These are phyloP conservation scores for Caenorhabditis tropicalis DNA, from an alignment of 1,140 invertebrate species.

Conservation along the genomic window DNA sequence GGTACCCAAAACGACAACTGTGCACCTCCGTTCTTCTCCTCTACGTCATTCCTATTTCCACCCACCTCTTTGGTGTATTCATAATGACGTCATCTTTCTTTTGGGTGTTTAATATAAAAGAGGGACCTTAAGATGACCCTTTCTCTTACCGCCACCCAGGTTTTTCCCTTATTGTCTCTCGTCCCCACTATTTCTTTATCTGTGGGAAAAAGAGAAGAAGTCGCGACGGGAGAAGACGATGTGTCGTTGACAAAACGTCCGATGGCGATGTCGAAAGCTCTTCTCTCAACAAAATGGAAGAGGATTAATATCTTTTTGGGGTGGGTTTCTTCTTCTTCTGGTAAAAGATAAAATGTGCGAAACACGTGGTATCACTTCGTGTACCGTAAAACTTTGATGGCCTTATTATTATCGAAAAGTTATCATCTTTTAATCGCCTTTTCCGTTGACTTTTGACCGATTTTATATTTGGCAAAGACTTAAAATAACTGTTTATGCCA, in stretches of 20 bases:
- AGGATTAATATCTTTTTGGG: background rate
- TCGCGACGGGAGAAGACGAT: background rate
- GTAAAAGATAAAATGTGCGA: background rate
- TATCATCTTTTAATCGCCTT: slow-evolving; percentile 38
- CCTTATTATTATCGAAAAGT: slow-evolving; percentile 14
- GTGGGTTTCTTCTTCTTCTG: background rate
- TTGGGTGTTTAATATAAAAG: no score
- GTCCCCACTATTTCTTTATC: background rate
- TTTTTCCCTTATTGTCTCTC: background rate
- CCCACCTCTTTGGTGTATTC: background rate
- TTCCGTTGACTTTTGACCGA: slow-evolving; percentile 15
- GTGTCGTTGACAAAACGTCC: slow-evolving; percentile 38
- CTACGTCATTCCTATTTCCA: background rate
- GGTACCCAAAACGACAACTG: slow-evolving; percentile 2
- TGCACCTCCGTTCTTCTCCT: background rate
- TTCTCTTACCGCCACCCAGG: slow-evolving; percentile 8
- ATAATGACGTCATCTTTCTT: background rate
- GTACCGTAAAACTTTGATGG: slow-evolving; percentile 1
- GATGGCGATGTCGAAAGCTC: slow-evolving; percentile 26
- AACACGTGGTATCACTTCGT: background rate
- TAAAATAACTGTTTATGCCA: background rate
- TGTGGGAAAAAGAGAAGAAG: background rate
- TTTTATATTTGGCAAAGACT: slow-evolving; percentile 29
- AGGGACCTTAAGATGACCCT: background rate
- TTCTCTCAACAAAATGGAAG: background rate